Base-by-base conservation (phyloP, 2,888 invertebrate genomes). In the Podotricha telesiphe region DNA sequence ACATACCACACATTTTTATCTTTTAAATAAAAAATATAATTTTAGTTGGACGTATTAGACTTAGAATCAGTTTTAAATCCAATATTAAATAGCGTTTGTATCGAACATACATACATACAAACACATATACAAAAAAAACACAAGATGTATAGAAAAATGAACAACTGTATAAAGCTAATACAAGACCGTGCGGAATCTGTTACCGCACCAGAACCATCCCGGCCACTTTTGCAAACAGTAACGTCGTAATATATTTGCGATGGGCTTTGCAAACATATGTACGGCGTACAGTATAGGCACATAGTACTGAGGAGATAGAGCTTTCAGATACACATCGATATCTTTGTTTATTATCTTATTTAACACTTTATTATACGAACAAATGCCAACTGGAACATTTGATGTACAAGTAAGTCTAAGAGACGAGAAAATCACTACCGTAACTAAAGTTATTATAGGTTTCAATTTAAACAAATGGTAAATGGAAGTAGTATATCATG, bases 161-260 rank as follows among this genome's bases (percentile, higher is more conserved):
- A 22, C 42, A 59, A 17, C n/a, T 15, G 42, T 59, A 59, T 10
- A 45, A 28, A 45, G 15, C 10, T 45, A 59, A 45, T 28, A 45
- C 45, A 22, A 45, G 15, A 53, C 15, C 34, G 28, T n/a, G 28
- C n/a, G 42, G 22, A 45, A 8, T 70, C 65, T 55, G 71, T 69
- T 67, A 62, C 68, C 22, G 50, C 50, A 15, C 50, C 42, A 34
- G 55, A 34, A 63, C 65, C 17, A 58, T 66, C 28, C 67, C 63
- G 69, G 62, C 28, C 17, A 48, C 62, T 65, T 70, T 59, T 59
- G 72, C 71, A 75, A 74, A 73, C 75, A 72, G 71, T 67, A 75
- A 72, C 71, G 55, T 68, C 64, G 73, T 77, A 78, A 78, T 78
- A 77, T 78, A 75, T 77, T 76, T 77, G 76, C 76, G 65, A 73